Percentiles rank a stretch among this genome's conserved stretches.
These are phyloP conservation scores for Temnopleurus reevesii DNA, from an alignment of 53 echinoderm and acorn worm species.

Conservation along the genomic window DNA sequence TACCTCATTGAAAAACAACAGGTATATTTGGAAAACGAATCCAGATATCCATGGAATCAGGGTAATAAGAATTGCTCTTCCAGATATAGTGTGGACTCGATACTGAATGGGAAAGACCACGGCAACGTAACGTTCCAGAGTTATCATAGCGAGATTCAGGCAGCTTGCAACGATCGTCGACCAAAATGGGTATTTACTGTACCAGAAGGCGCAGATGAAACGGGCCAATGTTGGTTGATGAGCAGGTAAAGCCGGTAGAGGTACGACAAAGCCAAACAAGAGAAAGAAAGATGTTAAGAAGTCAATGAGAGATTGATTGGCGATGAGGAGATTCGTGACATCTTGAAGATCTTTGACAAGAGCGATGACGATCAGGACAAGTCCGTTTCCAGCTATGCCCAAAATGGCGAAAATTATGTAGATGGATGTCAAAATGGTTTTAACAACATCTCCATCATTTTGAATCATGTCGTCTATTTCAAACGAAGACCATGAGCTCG, in stretches of 20 bases:
- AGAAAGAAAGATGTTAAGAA: constrained; percentile 44
- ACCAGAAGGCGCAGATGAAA: constrained; percentile 65
- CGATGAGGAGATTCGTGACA: constrained; percentile 41
- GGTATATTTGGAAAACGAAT: background rate
- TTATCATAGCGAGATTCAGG: constrained; percentile 39
- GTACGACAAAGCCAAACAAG: background rate
- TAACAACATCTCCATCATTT: too few relatives aligned
- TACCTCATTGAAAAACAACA: background rate
- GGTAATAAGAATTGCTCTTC: background rate
- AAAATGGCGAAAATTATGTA: background rate
- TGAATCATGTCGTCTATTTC: too few relatives aligned
- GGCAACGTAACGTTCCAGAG: constrained; percentile 61
- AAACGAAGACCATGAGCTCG: too few relatives aligned
- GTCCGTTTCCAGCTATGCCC: constrained; percentile 62
- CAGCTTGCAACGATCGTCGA: constrained; percentile 41
- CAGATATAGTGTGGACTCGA: background rate
- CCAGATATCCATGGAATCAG: background rate
- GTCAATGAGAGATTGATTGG: constrained; percentile 64
- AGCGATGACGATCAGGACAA: constrained; percentile 63
- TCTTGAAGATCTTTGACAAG: constrained; percentile 12
- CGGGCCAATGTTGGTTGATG: background rate
- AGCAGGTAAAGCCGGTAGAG: constrained; percentile 12
- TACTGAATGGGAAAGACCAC: constrained; percentile 59
- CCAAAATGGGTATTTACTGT: constrained; percentile 71
- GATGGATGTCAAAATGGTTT: background rate